These are phyloP conservation scores for Oryzias melastigma DNA, from an alignment of 2,113 vertebrate species.

Conservation along the genomic window DNA sequence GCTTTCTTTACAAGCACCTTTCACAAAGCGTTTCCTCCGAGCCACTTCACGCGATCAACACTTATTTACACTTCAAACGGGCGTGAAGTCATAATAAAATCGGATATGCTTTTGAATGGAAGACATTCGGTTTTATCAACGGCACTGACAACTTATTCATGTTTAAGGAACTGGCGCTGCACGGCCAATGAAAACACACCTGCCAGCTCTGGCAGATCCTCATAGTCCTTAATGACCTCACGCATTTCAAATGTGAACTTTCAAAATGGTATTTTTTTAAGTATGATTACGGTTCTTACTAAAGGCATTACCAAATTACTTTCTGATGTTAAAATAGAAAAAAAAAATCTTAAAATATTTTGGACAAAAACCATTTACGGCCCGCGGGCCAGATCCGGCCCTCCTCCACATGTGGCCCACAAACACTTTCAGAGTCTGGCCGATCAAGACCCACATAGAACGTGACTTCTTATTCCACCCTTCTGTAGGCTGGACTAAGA, in stretches of 20 bases:
- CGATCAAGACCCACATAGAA: too few relatives aligned
- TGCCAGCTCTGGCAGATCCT: slow-evolving; percentile 45
- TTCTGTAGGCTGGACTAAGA: too few relatives aligned
- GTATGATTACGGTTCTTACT: too few relatives aligned
- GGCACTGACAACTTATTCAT: slow-evolving; percentile 23
- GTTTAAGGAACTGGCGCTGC: slow-evolving; percentile 26
- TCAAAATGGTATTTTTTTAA: too few relatives aligned
- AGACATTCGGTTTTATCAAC: slow-evolving; percentile 16
- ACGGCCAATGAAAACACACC: slow-evolving; percentile 43
- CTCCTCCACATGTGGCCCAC: too few relatives aligned
- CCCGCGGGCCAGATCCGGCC: too few relatives aligned
- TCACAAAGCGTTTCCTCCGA: slow-evolving; percentile 78
- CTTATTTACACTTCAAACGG: slow-evolving; percentile 65
- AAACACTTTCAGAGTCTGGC: too few relatives aligned
- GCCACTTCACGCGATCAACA: slow-evolving; percentile 70
- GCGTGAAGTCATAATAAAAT: slow-evolving; percentile 66
- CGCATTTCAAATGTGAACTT: not conserved
- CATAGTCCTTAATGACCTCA: slow-evolving; percentile 51
- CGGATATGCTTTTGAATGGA: slow-evolving; percentile 49
- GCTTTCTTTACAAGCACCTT: slow-evolving; percentile 77
- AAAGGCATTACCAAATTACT: too few relatives aligned
- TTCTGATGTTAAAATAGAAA: too few relatives aligned
- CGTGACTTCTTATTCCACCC: too few relatives aligned
- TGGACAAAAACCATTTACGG: not conserved
- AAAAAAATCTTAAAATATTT: too few relatives aligned